Evolutionary conservation across 2,797 vertebrate genomes (phyloP).

Genomic region (Acrossocheilus fasciatus): DNA sequence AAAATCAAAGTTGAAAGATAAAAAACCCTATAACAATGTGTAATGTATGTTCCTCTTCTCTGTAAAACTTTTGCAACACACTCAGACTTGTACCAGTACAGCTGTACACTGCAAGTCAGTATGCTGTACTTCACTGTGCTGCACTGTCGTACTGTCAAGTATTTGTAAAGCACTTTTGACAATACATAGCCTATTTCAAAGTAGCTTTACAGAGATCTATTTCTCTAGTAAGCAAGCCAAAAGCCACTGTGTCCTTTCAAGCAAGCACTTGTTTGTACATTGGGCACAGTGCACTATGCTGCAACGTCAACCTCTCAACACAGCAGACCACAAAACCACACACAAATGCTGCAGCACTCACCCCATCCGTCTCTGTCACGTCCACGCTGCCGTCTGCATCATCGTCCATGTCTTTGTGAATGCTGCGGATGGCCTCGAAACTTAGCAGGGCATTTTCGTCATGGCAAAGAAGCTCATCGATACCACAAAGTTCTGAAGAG

Average conservation of each 20-base stretch:
- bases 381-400: constrained; percentile 94
- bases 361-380: constrained; percentile 89
- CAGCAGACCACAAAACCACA: constrained; percentile 19
- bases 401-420: constrained; percentile 96
- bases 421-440: constrained; percentile 90
- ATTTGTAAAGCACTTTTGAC: not conserved
- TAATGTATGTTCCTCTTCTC: not conserved
- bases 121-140: not conserved
- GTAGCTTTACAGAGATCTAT: not conserved
- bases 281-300: not conserved
- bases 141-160: not conserved
- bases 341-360: constrained; percentile 61
- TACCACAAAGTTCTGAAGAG: constrained; percentile 84
- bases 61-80: not conserved
- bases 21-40: not conserved
- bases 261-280: constrained; percentile 7
- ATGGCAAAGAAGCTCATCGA: constrained; percentile 83
- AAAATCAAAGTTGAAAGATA: not conserved
- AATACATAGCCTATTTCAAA: not conserved
- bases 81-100: not conserved
- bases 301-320: not conserved
- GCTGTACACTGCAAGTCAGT: not conserved
- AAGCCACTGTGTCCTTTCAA: constrained; percentile 1
- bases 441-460: constrained; percentile 88
- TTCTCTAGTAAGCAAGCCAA: not conserved